Evolutionary conservation across 2,113 vertebrate species (phyloP), one percentile per base, ranked within the genome.

Genomic region (Pteronura brasiliensis): DNA sequence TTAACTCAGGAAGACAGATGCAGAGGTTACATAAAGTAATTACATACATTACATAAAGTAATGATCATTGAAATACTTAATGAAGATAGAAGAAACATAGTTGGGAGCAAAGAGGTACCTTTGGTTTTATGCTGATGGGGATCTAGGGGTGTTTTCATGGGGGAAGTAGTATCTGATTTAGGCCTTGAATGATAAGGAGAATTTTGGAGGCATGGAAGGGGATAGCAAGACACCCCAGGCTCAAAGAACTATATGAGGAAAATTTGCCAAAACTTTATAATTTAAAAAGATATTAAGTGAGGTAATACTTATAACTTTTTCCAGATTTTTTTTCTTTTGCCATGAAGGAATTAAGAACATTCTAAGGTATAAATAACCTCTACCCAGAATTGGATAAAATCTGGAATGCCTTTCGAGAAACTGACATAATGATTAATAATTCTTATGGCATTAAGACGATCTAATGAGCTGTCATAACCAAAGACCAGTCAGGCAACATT

Each of bases 301-400:
- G 20, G 17, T 36, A 84, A 57, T 76, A 90, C 83, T 90, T 80
- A 74, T 57, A 88, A 92, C 9, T 92, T 61, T 80, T 39, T 88
- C 29, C 39, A 42, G 55, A n/a, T 76, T 98, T 98, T 52, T 52
- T 98, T 99, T 91, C 97, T 94, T 98, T 94, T 96, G 96, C 90
- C 65, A 92, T 1, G 7, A 79, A 95, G 65, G 83, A 97, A 80
- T 96, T 96, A 96, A 91, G 52, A 96, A 88, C 6, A 23, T 96
- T 69, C 90, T 96, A 83, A 97, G 95, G 57, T 95, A 88, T 92
- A 86, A 98, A 97, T 94, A 92, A 92, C 3, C 59, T 71, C 96
- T 97, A 97, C 82, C 74, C 81, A 97, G 93, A 97, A 97, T 71
- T 97, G 85, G 94, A 92, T 97, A 94, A 92, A 94, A 94, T 92